A percentile compares a stretch with the other conserved stretches of the same genome.
Conservation (phyloP, 2,113 vertebrate species). For the Rhynchomys soricoides region DNA sequence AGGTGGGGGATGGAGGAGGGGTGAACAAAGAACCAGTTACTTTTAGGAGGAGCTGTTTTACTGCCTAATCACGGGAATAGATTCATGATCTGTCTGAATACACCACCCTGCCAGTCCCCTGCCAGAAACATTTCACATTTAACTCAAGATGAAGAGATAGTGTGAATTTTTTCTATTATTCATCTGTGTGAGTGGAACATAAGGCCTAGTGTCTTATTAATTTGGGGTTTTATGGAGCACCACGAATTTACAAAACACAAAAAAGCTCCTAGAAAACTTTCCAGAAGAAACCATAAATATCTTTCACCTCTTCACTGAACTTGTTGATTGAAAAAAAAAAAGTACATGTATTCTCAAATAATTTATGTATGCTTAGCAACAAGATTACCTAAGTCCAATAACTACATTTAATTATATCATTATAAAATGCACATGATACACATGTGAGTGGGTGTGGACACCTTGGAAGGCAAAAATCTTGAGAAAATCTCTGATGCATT, state of each 20-base stretch:
- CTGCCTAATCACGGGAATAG: not conserved
- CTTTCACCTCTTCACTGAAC: not conserved
- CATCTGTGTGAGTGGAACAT: not conserved
- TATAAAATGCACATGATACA: not conserved
- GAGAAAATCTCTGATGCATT: conserved; percentile 27
- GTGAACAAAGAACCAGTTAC: not conserved
- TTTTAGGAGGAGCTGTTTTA: conserved; percentile 15
- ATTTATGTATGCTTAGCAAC: not conserved
- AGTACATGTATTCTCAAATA: not conserved
- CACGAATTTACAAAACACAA: not conserved
- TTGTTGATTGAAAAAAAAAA: not conserved
- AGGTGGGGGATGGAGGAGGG: too few species aligned
- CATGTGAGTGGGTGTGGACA: not conserved
- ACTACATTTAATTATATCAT: not conserved
- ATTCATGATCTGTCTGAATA: not conserved
- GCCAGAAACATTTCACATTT: not conserved
- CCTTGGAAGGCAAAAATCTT: not conserved
- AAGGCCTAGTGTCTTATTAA: not conserved
- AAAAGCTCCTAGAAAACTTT: not conserved
- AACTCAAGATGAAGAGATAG: not conserved
- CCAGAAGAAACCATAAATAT: not conserved
- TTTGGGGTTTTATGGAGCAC: not conserved
- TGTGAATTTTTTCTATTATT: conserved; percentile 25
- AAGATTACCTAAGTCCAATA: not conserved
- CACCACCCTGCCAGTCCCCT: not conserved